Conservation (phyloP, 2,888 invertebrate species). For the Xanthostigma xanthostigma region DNA sequence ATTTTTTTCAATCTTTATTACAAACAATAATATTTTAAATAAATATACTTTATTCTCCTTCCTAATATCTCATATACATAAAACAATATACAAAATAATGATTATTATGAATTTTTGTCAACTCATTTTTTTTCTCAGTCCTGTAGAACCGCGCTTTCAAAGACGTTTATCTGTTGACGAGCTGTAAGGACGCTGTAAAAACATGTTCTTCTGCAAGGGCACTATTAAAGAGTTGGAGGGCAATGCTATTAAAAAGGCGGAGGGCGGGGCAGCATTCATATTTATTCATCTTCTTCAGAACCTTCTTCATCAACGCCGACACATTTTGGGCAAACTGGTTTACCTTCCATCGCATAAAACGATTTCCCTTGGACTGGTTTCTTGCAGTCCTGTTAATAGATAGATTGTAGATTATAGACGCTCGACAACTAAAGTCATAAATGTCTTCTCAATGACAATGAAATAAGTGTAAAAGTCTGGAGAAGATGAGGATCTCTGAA, state of each 20-base stretch:
- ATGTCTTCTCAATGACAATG: too few species aligned
- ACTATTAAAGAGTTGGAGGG: too few species aligned
- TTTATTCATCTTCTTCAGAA: constrained; percentile 32
- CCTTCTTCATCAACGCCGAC: constrained; percentile 83
- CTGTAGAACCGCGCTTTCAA: constrained; percentile 1
- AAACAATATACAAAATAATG: too few species aligned
- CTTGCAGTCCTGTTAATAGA: constrained; percentile 70
- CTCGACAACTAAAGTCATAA: too few species aligned
- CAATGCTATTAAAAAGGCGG: constrained; percentile 5
- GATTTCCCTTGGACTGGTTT: constrained; percentile 84
- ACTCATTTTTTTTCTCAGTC: constrained; percentile 1
- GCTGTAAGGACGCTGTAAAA: background rate
- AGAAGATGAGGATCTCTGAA: too few species aligned
- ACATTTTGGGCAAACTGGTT: constrained; percentile 89
- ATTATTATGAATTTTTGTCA: too few species aligned
- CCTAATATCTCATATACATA: background rate
- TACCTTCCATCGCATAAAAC: constrained; percentile 94
- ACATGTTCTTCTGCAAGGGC: too few species aligned
- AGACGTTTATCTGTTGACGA: constrained; percentile 5
- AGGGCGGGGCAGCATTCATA: constrained; percentile 15
- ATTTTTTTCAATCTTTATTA: constrained; percentile 15
- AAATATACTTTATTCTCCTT: constrained; percentile 9
- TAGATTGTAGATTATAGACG: too few species aligned
- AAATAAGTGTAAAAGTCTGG: too few species aligned
- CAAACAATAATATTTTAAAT: constrained; percentile 11